phyloP scores from a whole-genome alignment of 2,797 vertebrate genomes.

The Amblyopsis hoosieri region DNA sequence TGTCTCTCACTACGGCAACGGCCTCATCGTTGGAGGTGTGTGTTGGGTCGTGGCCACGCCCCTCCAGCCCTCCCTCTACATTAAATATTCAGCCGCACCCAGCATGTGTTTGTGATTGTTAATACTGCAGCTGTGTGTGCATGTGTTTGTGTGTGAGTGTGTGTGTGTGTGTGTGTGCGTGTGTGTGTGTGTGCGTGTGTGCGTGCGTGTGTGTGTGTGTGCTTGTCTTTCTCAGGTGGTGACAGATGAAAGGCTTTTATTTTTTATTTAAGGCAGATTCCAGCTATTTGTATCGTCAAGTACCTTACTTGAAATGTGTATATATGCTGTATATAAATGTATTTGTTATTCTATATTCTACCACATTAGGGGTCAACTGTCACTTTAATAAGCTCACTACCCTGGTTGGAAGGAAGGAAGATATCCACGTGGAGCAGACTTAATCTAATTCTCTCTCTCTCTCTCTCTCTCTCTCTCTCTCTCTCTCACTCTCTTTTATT shows the following conservation, averaged over 20 bases:
- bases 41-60: slow-evolving; percentile 22
- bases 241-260: not conserved
- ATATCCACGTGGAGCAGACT: not conserved
- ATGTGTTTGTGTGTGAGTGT: slow-evolving; percentile 25
- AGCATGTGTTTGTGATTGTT: slow-evolving; percentile 34
- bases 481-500: slow-evolving; percentile 3
- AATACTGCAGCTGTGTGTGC: slow-evolving; percentile 22
- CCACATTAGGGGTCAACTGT: too few species aligned
- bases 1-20: slow-evolving; percentile 32
- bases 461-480: slow-evolving; percentile 1
- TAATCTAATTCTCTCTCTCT: not conserved
- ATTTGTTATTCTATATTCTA: too few species aligned
- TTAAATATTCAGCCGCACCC: slow-evolving; percentile 71
- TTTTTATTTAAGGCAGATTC: too few species aligned
- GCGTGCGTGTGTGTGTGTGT: not conserved
- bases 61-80: slow-evolving; percentile 34
- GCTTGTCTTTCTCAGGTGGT: not conserved
- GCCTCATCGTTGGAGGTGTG: slow-evolving; percentile 10
- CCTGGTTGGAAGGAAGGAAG: not conserved
- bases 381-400: not conserved
- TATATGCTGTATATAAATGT: too few species aligned
- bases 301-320: too few species aligned
- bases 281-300: too few species aligned
- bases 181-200: slow-evolving; percentile 6
- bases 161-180: slow-evolving; percentile 18